Base-by-base conservation (phyloP, 2,113 vertebrate species). In the Coptodon rendalli region DNA sequence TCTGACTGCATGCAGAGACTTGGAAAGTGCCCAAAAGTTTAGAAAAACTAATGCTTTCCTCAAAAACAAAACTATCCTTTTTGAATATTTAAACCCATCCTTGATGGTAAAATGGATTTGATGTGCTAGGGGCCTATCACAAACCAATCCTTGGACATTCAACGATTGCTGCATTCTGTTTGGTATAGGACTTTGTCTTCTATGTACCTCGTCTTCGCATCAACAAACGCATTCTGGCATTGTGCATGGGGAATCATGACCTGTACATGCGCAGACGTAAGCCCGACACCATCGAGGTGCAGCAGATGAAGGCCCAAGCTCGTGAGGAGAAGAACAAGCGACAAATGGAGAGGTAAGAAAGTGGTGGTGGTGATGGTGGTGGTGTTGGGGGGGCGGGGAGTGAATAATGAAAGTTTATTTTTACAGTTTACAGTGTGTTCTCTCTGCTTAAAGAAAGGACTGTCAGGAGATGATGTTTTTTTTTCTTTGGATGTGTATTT, bases 161-260 rank as follows among this genome's bases (percentile, higher is more conserved):
- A 4, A 52, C 11, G 22, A 86, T 11, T 71, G 40, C 5, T 52
- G 34, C 8, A 9, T 84, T 59, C 83, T 36, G 90, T 81, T 78
- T 68, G 66, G 54, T 29, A 27, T 97, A 96, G 99, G 99, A 99
- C 93, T 99, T 99, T 86, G 97, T 99, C 87, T 99, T 99, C 95
- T 99, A 99, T 0, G 98, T 98, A 0, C 98, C 98, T 8, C 98
- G 99, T 11, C 97, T 99, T 89, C 97, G 98, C 89, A 99, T 99
- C 88, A 99, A 99, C 97, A 99, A 99, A 95, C 97, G 99, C 16
- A 98, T 99, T 94, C 96, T 99, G 93, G 98, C 98, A 80, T 95
- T 99, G 40, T 99, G 99, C 90, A 99, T 99, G 98, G 99, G 98
- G n/a, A 99, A 99, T 92, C 99, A 99, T 1, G 99, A 99, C 81